phyloP scores from a whole-genome alignment of 1,140 invertebrate species.

The Aphelinus atriplicis region DNA sequence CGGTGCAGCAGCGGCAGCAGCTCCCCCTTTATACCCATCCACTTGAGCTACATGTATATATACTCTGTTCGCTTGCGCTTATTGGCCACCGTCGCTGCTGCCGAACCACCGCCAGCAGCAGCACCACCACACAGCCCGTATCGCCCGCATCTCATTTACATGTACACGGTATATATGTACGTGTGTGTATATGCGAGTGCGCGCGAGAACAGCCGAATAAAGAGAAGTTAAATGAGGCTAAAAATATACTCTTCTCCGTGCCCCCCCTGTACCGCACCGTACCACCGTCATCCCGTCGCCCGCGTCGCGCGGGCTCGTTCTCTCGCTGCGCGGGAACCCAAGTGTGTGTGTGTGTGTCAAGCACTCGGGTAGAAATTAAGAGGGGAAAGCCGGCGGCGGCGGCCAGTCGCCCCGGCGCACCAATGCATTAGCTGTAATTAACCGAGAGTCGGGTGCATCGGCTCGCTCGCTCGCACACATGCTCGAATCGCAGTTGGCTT shows the following conservation, averaged over 20 bases:
- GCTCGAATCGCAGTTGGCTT: too few relatives aligned
- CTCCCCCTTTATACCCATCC: neutral
- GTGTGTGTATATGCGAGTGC: neutral
- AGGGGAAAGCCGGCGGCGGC: neutral
- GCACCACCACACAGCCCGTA: neutral
- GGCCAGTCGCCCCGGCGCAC: neutral
- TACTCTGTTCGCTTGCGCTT: slow-evolving; percentile 10
- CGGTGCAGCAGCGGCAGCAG: neutral
- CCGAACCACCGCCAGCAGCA: too few relatives aligned
- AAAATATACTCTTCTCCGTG: neutral
- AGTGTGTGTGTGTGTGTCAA: neutral
- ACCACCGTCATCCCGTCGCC: too few relatives aligned
- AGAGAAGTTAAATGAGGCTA: neutral
- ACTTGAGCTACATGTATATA: neutral
- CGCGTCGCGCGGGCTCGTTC: too few relatives aligned
- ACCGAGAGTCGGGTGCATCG: too few relatives aligned
- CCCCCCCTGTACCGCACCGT: too few relatives aligned
- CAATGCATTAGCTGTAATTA: too few relatives aligned
- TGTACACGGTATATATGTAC: neutral
- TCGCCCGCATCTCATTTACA: slow-evolving; percentile 24
- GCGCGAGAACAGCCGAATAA: slow-evolving; percentile 2
- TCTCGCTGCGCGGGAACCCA: too few relatives aligned
- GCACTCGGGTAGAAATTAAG: slow-evolving; percentile 8
- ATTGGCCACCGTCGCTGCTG: neutral
- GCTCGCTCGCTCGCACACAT: too few relatives aligned